Evolutionary conservation across 2,888 invertebrate genomes (phyloP), one percentile per base, ranked within the genome.

Genomic region (Leptogaster cylindrica): DNA sequence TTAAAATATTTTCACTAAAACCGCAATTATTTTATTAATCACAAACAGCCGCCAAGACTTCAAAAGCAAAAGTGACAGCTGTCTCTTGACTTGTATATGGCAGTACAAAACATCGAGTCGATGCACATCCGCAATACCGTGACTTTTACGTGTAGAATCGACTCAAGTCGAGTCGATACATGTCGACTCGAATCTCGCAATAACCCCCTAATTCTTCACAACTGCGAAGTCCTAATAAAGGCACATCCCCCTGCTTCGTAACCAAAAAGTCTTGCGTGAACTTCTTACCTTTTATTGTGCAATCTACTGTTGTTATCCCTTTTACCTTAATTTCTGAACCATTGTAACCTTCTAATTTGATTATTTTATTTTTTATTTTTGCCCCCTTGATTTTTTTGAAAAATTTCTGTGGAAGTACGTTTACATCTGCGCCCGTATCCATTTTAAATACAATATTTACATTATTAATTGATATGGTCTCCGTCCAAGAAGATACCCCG

Each of bases 401-500:
- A 25, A 51, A 16, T n/a, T 27, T 23, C n/a, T 5, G 8, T 27
- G 51, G 51, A 6, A 51, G n/a, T 27, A 51, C 28, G 5, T 51
- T 51, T n/a, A 25, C 51, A 6, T 51, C 51, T 14, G 51, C 51
- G 27, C 50, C 50, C 6, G 50, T 50, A 50, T 50, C 50, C 8
- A 50, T 10, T 10, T 50, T 50, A 1, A 50, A 68, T 46, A 33
- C 23, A 28, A 68, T 68, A 1, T 27, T 16, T 41, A 52, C 18
- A 14, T 36, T 3, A 36, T 36, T 12, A 3, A 5, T 6, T 36
- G 10, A 12, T 36, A 36, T 12, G 10, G 12, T 36, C 12, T 36
- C 6, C 10, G 2, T 12, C 36, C 2, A 36, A 10, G 3, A 2
- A 6, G 10, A 2, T 36, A 12, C n/a, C 12, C 12, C 36, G 12